Evolutionary conservation across 2,888 invertebrate species (phyloP), one percentile per base, ranked within the genome.

Genomic region (Salpingus planirostris): DNA sequence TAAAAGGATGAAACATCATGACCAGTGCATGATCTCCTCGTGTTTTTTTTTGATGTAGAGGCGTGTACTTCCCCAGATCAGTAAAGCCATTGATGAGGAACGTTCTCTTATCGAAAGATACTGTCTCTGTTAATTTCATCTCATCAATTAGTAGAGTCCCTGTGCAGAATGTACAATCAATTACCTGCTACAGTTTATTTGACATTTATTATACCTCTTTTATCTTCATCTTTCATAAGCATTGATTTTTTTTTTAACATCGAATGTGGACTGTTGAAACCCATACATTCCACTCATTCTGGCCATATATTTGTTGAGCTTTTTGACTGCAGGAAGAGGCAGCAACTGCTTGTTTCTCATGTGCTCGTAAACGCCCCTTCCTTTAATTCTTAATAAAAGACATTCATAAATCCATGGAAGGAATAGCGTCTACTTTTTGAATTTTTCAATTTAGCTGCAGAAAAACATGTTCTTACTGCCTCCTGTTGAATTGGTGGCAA

Each of bases 1-100:
- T 13, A 32, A 40, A 40, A 22, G 40, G 37, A 24, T 37, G 33
- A 30, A 37, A 40, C 30, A 33, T 30, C 10, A 40, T 21, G 7
- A 37, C 40, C 15, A 40, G 27, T 2, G 33, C 40, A 26, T 39
- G 39, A 21, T 39, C 39, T 11, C 33, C 36, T 11, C 15, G 12
- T 24, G 25, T 14, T 21, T 37, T 30, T 26, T 15, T 18, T 24
- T 24, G 27, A 21, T 33, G 29, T 10, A 27, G 10, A 11, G 30
- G 33, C 11, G 40, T 37, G 21, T 33, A 22, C 14, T 39, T 29
- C 15, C 36, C 36, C 24, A 36, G 25, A 36, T 39, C 26, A 8
- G 29, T 23, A 21, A 39, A 39, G 18, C 36, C 39, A 24, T 21
- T 18, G 18, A 38, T 13, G n/a, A 35, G 13, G 15, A 38, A 26